Evolutionary conservation across 2,797 vertebrate genomes (phyloP), one percentile per base, ranked within the genome.

Genomic region (Sebastes oblongus): DNA sequence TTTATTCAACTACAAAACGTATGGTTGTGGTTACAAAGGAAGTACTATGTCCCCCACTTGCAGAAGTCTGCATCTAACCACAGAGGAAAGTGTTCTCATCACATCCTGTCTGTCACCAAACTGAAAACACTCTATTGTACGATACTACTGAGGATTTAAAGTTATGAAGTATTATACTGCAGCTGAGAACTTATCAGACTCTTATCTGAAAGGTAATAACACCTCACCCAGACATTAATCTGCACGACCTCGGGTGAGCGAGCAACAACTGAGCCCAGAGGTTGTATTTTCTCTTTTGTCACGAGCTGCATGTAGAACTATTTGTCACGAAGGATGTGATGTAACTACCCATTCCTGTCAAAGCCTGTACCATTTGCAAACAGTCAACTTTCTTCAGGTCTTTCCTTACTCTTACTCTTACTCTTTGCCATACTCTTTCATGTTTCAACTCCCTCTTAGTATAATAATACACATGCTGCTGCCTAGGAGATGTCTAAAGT

Each of bases 21-120:
- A 2, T 8, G 24, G 22, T 34, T 61, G n/a, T 68, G 24, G 69
- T 76, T 74, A 10, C 16, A 74, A 54, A 11, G 14, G 46, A 54
- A 62, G 30, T n/a, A 39, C 36, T 39, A 13, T 67, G 5, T 18
- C 58, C 5, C 18, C 4, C 10, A 30, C 13, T 6, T 58, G 30
- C 18, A 27, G 34, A 64, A 1, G 72, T 82, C 58, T 83, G 34
- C 60, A 25, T 56, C 11, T 70, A 82, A 80, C 87, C 88, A 77
- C 88, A 89, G 5, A 68, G 71, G 62, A 88, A 82, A 61, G 5
- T 16, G 52, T 80, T 80, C 30, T 75, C 59, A 61, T 67, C 59
- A 77, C 81, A 86, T 92, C 88, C 88, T 91, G 90, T 85, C 50
- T 84, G 65, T 81, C 54, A 65, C 9, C 50, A 36, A 69, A 59